Base-by-base conservation (phyloP, 2,113 vertebrate species). In the Oryzias woworae region DNA sequence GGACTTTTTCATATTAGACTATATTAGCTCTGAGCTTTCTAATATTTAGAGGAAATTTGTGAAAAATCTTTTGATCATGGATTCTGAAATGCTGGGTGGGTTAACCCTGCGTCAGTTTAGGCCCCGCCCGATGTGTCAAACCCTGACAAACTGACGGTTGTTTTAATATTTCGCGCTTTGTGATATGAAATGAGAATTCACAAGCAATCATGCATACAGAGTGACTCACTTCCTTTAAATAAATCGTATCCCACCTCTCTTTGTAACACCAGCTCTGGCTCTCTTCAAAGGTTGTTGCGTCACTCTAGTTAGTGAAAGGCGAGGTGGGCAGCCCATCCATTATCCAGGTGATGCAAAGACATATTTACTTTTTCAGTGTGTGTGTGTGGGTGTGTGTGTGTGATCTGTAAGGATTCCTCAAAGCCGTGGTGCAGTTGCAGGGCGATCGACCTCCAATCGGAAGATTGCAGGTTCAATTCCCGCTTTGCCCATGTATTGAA, bases 261-360 rank as follows among this genome's bases (percentile, higher is more conserved):
- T 59, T n/a, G 45, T 61, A 53, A 54, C 54, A 64, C 47, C 43
- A 22, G 12, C 16, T 55, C 65, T 77, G 13, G 55, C 22, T 2
- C 20, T 46, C 12, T 71, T 18, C 47, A 53, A 42, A 52, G 42
- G 2, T 16, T 5, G 12, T 57, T 67, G 53, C 22, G 24, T 71
- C 68, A 80, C 22, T 23, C 17, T 58, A 56, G 45, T 42, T 42
- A 73, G 76, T 74, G 79, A 10, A 63, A 80, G 76, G 70, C 57
- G 22, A 75, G n/a, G 78, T 58, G 69, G 58, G 53, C 54, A 63
- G 15, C 55, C n/a, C 16, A 47, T 59, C 36, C 10, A 36, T 60
- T 51, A 53, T 43, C 62, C 56, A 75, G 20, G 51, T 71, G 83
- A 82, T 80, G 77, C 77, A 78, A 80, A 62, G 53, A 62, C 69